Percentiles rank a stretch among this genome's conserved stretches.
These are phyloP conservation scores for Psilopogon haemacephalus DNA, from an alignment of 2,113 vertebrate genomes.

Conservation along the genomic window DNA sequence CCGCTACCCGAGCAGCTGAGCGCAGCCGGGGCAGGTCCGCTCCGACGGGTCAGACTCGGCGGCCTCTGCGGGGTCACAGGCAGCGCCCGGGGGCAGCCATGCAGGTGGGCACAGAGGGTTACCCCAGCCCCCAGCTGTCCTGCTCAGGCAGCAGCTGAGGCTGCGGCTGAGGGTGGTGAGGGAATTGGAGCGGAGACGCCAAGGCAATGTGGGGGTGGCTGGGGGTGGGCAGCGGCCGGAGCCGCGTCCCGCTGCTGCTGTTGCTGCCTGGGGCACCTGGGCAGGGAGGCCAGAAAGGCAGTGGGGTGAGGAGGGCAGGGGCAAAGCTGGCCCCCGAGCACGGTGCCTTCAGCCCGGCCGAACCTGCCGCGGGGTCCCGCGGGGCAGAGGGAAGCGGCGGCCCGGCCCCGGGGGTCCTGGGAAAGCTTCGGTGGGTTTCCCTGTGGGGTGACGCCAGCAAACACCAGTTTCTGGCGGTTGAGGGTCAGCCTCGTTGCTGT, in stretches of 20 bases:
- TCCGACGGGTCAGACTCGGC: background rate
- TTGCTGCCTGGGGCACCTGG: too few species aligned
- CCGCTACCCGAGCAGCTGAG: too few species aligned
- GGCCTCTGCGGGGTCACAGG: background rate
- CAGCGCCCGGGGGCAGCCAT: background rate
- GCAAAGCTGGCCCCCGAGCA: accelerated
- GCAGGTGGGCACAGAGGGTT: conserved; percentile 26
- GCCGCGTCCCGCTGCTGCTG: background rate
- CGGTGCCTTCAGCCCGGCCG: accelerated
- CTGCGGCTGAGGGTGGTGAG: accelerated
- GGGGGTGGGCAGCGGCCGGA: too few species aligned
- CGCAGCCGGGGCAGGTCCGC: too few species aligned
- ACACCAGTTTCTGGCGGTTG: accelerated
- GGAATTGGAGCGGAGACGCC: accelerated
- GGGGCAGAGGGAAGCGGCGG: background rate
- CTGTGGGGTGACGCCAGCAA: background rate
- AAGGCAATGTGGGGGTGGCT: background rate
- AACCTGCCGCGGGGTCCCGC: accelerated
- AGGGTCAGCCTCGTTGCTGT: background rate
- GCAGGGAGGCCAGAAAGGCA: background rate
- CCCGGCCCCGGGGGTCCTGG: accelerated
- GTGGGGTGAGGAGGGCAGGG: background rate
- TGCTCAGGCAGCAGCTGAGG: background rate
- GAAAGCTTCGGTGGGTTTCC: background rate
- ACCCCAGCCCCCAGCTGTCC: too few species aligned